Evolutionary conservation across 2,113 vertebrate genomes (phyloP), one percentile per base, ranked within the genome.

Genomic region (Astatotilapia flaviijosephi): DNA sequence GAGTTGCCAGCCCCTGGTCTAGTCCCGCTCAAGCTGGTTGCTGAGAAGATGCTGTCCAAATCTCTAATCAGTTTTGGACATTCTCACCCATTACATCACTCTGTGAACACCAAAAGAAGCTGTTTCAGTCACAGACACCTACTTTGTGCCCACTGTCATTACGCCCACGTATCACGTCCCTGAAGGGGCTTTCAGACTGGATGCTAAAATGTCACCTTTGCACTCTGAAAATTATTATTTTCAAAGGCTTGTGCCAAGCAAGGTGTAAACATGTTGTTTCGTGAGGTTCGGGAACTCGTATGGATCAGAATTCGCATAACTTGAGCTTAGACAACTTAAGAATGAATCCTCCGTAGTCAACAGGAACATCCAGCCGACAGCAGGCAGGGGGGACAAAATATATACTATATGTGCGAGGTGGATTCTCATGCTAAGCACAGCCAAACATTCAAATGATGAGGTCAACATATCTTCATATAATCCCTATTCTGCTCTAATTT

Each of bases 351-450:
- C 9, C 0, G 0, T 11, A 17, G 21, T 6, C 21, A 47, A 73
- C 14, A 11, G 68, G 21, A 73, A 47, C 68, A 45, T 73, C 21
- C 68, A 17, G 40, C 14, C 3, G 21, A 26, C 40, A 17, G 40
- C 68, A 47, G 3, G 35, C 65, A 23, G 0, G 3, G 12, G 0
- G 35, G 35, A 23, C 65, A 0, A 70, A 70, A 70, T 45, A 3
- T n/a, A 0, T 26, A 45, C 37, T 45, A 26, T 0, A 10, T 17
- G 37, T 10, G 40, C 0, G 3, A 73, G 68, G 4, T 73, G 37
- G 21, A 73, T 26, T 73, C 0, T 45, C 65, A 45, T 45, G 0
- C 0, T 45, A 26, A 73, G 21, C 37, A 45, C 68, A 73, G 40
- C 7, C 37, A 42, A 70, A 23, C 5, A 3, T 42, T 73, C 21